Percentiles rank a stretch among this genome's conserved stretches.
These are phyloP conservation scores for Stegophylla sp. DNA, from an alignment of 2,888 invertebrate genomes.

Conservation along the genomic window DNA sequence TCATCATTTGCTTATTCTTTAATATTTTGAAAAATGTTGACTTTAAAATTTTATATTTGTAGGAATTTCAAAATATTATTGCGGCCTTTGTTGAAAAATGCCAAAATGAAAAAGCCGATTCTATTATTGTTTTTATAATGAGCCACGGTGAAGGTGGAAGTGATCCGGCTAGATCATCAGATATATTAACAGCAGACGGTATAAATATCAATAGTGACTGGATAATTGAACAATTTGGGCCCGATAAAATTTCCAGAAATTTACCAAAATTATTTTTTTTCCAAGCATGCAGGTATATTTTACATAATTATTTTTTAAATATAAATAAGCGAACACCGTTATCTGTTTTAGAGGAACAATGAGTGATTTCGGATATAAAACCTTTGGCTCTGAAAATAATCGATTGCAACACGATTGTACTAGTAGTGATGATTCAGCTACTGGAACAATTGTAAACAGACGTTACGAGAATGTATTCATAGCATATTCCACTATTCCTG, in stretches of 20 bases:
- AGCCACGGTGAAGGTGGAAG: conserved; percentile 57
- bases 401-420: conserved; percentile 13
- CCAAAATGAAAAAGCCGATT: conserved; percentile 29
- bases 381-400: not conserved
- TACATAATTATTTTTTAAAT: not conserved
- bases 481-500: conserved; percentile 46
- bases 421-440: too few relatives aligned
- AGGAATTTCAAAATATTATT: conserved; percentile 55
- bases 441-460: not conserved
- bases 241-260: conserved; percentile 66
- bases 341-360: conserved; percentile 34
- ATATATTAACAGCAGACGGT: conserved; percentile 63
- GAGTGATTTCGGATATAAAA: conserved; percentile 30
- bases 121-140: conserved; percentile 60
- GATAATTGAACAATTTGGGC: conserved; percentile 71
- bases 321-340: not conserved
- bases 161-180: conserved; percentile 61
- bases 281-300: conserved; percentile 72
- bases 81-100: conserved; percentile 34
- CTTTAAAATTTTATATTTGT: not conserved
- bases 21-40: not conserved
- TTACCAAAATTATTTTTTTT: conserved; percentile 79
- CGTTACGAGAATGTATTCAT: conserved; percentile 52
- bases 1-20: not conserved
- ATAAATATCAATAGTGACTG: conserved; percentile 67